phyloP scores from a whole-genome alignment of 2,888 invertebrate species.

The Ophion ellenae region DNA sequence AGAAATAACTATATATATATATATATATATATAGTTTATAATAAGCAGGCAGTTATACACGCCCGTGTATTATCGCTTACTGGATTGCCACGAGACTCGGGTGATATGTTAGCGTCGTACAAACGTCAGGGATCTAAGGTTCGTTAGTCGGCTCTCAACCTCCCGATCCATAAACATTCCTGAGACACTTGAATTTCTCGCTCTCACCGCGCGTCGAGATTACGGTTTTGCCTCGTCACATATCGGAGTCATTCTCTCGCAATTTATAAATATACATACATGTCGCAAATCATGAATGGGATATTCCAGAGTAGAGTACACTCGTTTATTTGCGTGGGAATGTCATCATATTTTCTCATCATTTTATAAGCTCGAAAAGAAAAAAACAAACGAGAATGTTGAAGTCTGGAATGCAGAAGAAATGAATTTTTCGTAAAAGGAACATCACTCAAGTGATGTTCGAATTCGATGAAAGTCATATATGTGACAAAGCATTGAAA shows the following conservation, averaged over 20 bases:
- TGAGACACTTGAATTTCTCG: constrained; percentile 28
- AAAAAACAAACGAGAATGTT: too few relatives aligned
- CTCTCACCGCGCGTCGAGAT: constrained; percentile 19
- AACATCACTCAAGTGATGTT: too few relatives aligned
- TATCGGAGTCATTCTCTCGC: constrained; percentile 48
- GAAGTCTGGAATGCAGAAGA: too few relatives aligned
- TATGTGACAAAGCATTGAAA: too few relatives aligned
- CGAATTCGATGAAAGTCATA: too few relatives aligned
- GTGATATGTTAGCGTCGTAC: constrained; percentile 35
- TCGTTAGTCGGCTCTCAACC: constrained; percentile 56
- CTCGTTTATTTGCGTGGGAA: not conserved
- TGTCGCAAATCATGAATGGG: not conserved
- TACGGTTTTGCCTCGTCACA: constrained; percentile 49
- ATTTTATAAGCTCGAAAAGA: too few relatives aligned
- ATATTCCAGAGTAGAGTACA: not conserved
- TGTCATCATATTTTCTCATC: not conserved
- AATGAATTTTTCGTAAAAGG: too few relatives aligned
- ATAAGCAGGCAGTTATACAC: constrained; percentile 49
- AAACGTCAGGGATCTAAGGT: constrained; percentile 56
- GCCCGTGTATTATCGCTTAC: constrained; percentile 36
- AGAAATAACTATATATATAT: not conserved
- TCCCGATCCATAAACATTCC: constrained; percentile 30
- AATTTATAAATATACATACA: constrained; percentile 16
- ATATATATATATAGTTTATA: constrained; percentile 42
- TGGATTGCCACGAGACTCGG: constrained; percentile 28